Percentiles rank a stretch among this genome's conserved stretches.
These are phyloP conservation scores for Lutraria rhynchaena DNA, from an alignment of 1,140 invertebrate genomes.

Conservation along the genomic window DNA sequence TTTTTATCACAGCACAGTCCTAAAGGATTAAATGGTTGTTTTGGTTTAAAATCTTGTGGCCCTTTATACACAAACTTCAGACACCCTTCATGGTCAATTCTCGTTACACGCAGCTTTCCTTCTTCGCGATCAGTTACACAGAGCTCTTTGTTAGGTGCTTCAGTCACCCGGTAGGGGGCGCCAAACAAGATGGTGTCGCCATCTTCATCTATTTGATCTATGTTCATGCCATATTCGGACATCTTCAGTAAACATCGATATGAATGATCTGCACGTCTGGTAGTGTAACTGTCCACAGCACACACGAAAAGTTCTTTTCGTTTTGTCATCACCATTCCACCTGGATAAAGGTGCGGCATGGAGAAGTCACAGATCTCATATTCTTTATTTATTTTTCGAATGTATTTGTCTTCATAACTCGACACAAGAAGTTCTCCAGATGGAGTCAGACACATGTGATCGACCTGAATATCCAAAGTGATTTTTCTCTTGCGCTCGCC, in stretches of 20 bases:
- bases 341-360: conserved; percentile 63
- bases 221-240: conserved; percentile 61
- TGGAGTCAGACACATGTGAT: conserved; percentile 61
- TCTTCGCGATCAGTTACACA: conserved; percentile 66
- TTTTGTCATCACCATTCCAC: conserved; percentile 67
- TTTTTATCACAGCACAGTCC: conserved; percentile 65
- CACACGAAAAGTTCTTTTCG: conserved; percentile 66
- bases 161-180: conserved; percentile 65
- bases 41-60: conserved; percentile 55
- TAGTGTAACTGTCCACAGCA: conserved; percentile 69
- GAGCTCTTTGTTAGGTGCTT: conserved; percentile 63
- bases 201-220: conserved; percentile 68
- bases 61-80: conserved; percentile 63
- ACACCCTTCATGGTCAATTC: conserved; percentile 61
- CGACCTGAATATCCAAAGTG: conserved; percentile 66
- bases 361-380: conserved; percentile 62
- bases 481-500: conserved; percentile 62
- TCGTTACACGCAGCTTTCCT: conserved; percentile 61
- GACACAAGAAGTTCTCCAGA: conserved; percentile 64
- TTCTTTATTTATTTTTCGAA: conserved; percentile 65
- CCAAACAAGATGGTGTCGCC: conserved; percentile 59
- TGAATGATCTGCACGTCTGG: conserved; percentile 57
- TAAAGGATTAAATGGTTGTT: conserved; percentile 68
- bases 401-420: conserved; percentile 69
- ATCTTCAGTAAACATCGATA: conserved; percentile 62